Conservation (phyloP, 2,113 vertebrate species). For the cattle (Bos taurus) region DNA sequence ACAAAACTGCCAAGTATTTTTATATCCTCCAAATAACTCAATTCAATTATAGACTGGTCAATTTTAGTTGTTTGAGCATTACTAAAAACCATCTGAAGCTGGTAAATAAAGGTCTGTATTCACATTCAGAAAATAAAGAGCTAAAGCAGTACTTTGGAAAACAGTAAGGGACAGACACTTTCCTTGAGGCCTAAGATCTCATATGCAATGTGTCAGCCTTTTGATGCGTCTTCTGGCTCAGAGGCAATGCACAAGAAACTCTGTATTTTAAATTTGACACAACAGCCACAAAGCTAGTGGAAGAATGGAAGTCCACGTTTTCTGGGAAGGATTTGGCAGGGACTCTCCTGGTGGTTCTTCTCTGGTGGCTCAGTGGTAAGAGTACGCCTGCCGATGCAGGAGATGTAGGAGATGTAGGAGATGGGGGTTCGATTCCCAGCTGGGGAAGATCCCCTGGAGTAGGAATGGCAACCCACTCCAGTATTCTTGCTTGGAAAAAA, state of each 20-base stretch:
- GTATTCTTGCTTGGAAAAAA: background rate
- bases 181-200: conserved; percentile 19
- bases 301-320: conserved; percentile 1
- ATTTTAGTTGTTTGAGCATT: conserved; percentile 49
- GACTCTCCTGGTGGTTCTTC: background rate
- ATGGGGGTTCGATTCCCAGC: background rate
- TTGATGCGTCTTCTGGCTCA: background rate
- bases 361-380: background rate
- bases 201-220: conserved; percentile 19
- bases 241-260: conserved; percentile 17
- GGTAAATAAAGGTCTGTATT: conserved; percentile 51
- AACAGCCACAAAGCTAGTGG: background rate
- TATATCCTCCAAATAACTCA: conserved; percentile 52
- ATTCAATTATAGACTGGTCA: conserved; percentile 61
- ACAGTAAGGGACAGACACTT: conserved; percentile 33
- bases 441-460: background rate
- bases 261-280: conserved; percentile 30
- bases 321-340: conserved; percentile 13
- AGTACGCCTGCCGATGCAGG: background rate
- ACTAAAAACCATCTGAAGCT: conserved; percentile 42
- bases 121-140: conserved; percentile 43
- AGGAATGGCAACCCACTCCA: background rate
- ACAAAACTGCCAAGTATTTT: conserved; percentile 58
- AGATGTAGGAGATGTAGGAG: background rate
- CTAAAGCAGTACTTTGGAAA: conserved; percentile 46